Conservation (phyloP, 1,140 invertebrate genomes). For the Zophobas atratus region DNA sequence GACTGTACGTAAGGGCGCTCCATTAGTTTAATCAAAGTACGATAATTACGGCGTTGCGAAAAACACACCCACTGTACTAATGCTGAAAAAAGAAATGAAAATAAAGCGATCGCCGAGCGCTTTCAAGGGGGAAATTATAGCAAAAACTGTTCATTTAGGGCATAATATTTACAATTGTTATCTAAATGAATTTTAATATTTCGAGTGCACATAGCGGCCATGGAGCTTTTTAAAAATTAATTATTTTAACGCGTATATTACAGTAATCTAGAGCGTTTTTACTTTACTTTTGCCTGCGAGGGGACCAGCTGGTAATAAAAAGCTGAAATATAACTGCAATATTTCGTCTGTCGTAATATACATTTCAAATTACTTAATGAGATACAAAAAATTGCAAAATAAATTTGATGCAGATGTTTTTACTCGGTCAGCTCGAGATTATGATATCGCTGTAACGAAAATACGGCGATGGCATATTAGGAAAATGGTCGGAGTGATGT, state of each 20-base stretch:
- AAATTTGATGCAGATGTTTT: slow-evolving; percentile 34
- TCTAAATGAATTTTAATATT: slow-evolving; percentile 53
- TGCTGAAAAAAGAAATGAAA: background rate
- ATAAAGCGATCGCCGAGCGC: background rate
- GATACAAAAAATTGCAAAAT: slow-evolving; percentile 41
- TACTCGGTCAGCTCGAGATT: slow-evolving; percentile 29
- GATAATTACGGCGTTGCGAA: slow-evolving; percentile 27
- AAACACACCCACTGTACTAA: slow-evolving; percentile 11
- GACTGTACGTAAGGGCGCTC: background rate
- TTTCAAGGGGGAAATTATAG: background rate
- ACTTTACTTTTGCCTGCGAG: slow-evolving; percentile 37
- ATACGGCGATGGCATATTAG: slow-evolving; percentile 6
- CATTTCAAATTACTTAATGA: slow-evolving; percentile 47
- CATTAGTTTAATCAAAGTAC: slow-evolving; percentile 35
- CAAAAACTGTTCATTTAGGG: slow-evolving; percentile 9
- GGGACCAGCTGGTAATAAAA: slow-evolving; percentile 47
- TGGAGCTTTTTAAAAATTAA: slow-evolving; percentile 43
- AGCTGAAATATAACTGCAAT: slow-evolving; percentile 44
- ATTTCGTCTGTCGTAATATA: slow-evolving; percentile 43
- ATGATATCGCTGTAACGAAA: slow-evolving; percentile 27
- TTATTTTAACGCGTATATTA: slow-evolving; percentile 48
- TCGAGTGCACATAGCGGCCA: slow-evolving; percentile 31
- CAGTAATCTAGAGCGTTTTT: slow-evolving; percentile 49
- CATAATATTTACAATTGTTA: slow-evolving; percentile 46
- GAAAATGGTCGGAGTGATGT: background rate